Conservation (phyloP, 2,797 vertebrate genomes). For the Manis pentadactyla region DNA sequence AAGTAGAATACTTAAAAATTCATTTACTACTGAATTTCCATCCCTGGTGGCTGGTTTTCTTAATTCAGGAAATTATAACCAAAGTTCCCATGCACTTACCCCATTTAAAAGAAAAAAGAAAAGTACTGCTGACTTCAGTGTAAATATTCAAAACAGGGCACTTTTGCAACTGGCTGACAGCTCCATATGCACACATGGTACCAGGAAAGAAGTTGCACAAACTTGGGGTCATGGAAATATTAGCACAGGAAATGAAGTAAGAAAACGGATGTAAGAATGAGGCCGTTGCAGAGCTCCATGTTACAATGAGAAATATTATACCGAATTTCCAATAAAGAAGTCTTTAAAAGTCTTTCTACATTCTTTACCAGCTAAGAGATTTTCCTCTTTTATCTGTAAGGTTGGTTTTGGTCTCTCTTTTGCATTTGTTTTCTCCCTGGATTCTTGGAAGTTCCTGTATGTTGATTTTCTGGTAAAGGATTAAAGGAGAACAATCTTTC, state of each 20-base stretch:
- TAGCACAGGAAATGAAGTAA: slow-evolving; percentile 71
- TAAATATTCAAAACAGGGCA: slow-evolving; percentile 55
- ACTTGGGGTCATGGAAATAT: slow-evolving; percentile 45
- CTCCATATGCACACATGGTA: background rate
- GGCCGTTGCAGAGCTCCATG: background rate
- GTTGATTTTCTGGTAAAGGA: slow-evolving; percentile 48
- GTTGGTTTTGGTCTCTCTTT: slow-evolving; percentile 38
- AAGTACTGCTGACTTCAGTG: background rate
- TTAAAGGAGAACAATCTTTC: slow-evolving; percentile 21
- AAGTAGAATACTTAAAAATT: slow-evolving; percentile 47
- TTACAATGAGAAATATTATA: slow-evolving; percentile 61
- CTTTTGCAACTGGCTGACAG: slow-evolving; percentile 13
- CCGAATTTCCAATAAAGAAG: background rate
- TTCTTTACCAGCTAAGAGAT: slow-evolving; percentile 47
- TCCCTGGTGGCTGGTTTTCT: slow-evolving; percentile 54
- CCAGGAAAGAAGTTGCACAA: background rate
- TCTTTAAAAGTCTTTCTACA: background rate
- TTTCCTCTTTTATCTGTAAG: slow-evolving; percentile 41
- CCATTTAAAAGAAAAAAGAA: background rate
- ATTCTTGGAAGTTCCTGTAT: slow-evolving; percentile 31
- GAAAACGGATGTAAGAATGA: slow-evolving; percentile 17
- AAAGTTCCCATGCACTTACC: slow-evolving; percentile 53
- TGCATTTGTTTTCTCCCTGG: slow-evolving; percentile 22
- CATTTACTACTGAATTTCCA: slow-evolving; percentile 51
- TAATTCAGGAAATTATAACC: slow-evolving; percentile 66